Evolutionary conservation across 2,113 vertebrate species (phyloP).

Genomic region (Phrynosoma platyrhinos): DNA sequence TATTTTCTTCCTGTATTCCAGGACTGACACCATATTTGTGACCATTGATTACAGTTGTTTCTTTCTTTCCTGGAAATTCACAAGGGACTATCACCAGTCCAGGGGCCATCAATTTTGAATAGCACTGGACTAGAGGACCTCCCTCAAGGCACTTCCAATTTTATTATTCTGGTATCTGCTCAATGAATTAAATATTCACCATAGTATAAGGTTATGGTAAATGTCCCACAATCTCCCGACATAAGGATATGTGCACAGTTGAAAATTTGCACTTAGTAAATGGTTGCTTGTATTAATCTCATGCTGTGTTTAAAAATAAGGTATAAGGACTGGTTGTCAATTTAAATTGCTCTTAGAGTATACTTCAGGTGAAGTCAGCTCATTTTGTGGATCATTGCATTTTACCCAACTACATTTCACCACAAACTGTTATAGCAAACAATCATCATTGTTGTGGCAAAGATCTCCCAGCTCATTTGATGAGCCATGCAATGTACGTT

Average conservation of each 20-base stretch:
- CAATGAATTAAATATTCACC: neutral
- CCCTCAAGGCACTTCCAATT: neutral
- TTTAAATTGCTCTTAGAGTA: neutral
- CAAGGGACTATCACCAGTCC: too few species aligned
- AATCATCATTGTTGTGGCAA: neutral
- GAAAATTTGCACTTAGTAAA: neutral
- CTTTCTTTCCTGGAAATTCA: too few species aligned
- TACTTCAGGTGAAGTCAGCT: neutral
- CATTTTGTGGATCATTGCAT: neutral
- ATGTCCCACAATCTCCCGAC: neutral
- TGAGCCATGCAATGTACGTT: neutral
- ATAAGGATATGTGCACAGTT: neutral
- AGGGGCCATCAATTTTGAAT: too few species aligned
- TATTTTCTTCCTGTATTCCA: too few species aligned
- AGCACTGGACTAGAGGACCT: neutral
- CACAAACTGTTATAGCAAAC: neutral
- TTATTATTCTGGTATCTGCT: neutral
- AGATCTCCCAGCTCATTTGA: neutral
- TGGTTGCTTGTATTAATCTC: neutral
- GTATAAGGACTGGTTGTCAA: neutral
- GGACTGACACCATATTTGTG: too few species aligned
- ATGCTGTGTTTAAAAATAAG: neutral
- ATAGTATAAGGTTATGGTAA: neutral
- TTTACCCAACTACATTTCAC: neutral
- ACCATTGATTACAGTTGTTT: too few species aligned